Evolutionary conservation across 2,888 invertebrate genomes (phyloP).

Genomic region (Maniola hyperantus): DNA sequence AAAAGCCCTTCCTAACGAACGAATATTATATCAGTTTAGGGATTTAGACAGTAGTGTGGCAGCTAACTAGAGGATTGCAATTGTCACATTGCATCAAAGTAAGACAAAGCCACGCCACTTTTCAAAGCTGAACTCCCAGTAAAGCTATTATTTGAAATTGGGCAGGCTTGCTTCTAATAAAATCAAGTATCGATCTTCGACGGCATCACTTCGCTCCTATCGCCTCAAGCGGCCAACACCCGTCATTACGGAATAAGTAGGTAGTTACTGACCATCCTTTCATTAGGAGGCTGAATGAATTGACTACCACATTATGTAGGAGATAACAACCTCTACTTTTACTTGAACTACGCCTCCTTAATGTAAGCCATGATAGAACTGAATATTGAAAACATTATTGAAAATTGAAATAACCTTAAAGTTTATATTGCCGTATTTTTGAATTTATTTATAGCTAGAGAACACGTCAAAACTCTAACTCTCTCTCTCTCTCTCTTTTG

Average conservation of each 20-base stretch:
- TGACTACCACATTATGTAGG: conserved; percentile 3
- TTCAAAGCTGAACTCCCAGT: conserved; percentile 29
- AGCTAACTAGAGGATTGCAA: too few relatives aligned
- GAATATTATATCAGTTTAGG: too few relatives aligned
- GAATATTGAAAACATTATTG: too few relatives aligned
- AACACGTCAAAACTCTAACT: too few relatives aligned
- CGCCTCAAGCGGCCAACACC: conserved; percentile 27
- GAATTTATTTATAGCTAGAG: too few relatives aligned
- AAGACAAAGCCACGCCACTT: not conserved
- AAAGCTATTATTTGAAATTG: conserved; percentile 38
- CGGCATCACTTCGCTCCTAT: conserved; percentile 28
- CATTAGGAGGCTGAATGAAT: conserved; percentile 12
- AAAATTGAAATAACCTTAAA: too few relatives aligned
- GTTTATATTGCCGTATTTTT: too few relatives aligned
- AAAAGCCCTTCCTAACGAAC: too few relatives aligned
- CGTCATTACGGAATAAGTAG: conserved; percentile 26
- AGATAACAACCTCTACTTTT: not conserved
- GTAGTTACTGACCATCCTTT: conserved; percentile 21
- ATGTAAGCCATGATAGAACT: too few relatives aligned
- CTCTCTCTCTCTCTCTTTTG: too few relatives aligned
- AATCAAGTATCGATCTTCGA: conserved; percentile 33
- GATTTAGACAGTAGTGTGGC: too few relatives aligned
- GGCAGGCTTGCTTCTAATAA: conserved; percentile 33
- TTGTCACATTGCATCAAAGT: too few relatives aligned
- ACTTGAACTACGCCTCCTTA: not conserved